These are phyloP conservation scores for Dione vanillae DNA, from an alignment of 2,888 invertebrate species.

Conservation along the genomic window DNA sequence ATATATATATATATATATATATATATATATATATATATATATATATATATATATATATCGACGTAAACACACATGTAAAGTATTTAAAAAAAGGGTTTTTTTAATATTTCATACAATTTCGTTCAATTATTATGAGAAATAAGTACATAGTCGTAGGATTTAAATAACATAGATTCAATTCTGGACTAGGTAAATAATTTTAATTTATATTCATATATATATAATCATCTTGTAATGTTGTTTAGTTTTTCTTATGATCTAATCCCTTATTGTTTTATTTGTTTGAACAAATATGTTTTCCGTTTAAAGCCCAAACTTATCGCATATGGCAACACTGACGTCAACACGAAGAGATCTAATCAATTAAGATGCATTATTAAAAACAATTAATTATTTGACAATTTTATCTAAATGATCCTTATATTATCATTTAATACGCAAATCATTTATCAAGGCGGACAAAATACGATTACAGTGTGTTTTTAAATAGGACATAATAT, in stretches of 20 bases:
- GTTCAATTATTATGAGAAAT: too few species aligned
- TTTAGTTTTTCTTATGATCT: not conserved
- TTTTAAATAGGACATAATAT: constrained; percentile 5
- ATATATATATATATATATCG: too few species aligned
- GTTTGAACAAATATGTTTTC: not conserved
- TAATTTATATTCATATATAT: too few species aligned
- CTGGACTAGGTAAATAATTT: too few species aligned
- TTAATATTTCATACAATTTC: too few species aligned
- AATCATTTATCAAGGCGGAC: not conserved
- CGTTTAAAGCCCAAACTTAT: not conserved
- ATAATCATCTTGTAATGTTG: not conserved
- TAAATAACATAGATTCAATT: too few species aligned
- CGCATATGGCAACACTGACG: constrained; percentile 21
- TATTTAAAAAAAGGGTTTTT: too few species aligned
- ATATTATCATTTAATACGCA: not conserved
- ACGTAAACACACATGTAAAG: too few species aligned
- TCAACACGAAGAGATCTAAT: constrained; percentile 2
- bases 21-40: too few species aligned
- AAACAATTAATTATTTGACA: constrained; percentile 25
- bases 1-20: too few species aligned
- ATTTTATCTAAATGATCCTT: constrained; percentile 16
- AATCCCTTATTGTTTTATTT: not conserved
- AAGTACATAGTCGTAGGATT: too few species aligned
- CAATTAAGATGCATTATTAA: not conserved
- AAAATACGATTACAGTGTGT: not conserved